These are phyloP conservation scores for Diplodus puntazzo DNA, from an alignment of 2,797 vertebrate genomes.

Conservation along the genomic window DNA sequence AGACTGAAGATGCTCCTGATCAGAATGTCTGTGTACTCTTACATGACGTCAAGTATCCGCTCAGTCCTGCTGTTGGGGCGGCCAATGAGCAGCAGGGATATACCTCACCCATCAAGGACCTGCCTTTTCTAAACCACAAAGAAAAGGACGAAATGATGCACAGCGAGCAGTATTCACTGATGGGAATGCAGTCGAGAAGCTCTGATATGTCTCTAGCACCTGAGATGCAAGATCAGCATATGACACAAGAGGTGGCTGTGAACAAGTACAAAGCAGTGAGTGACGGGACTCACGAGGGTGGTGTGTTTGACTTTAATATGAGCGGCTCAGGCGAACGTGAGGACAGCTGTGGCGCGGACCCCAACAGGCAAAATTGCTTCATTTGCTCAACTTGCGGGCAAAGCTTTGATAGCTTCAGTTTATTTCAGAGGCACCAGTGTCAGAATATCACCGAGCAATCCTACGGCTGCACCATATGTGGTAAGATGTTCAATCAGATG, in stretches of 20 bases:
- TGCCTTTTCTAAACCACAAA: conserved; percentile 49
- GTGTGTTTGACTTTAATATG: conserved; percentile 48
- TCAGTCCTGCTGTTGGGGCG: conserved; percentile 23
- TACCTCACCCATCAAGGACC: conserved; percentile 16
- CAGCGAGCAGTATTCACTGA: conserved; percentile 25
- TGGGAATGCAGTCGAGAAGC: conserved; percentile 17
- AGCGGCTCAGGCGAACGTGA: not conserved
- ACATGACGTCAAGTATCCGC: conserved; percentile 50
- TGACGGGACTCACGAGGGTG: conserved; percentile 27
- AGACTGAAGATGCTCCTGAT: not conserved
- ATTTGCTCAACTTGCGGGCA: conserved; percentile 78
- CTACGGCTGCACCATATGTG: conserved; percentile 66
- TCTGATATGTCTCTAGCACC: conserved; percentile 13
- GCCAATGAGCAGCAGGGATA: conserved; percentile 40
- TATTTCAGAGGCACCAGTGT: conserved; percentile 77
- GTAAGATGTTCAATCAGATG: conserved; percentile 58
- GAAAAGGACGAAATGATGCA: conserved; percentile 51
- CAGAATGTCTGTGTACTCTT: conserved; percentile 35
- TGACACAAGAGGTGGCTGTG: conserved; percentile 8
- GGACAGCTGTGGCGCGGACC: not conserved
- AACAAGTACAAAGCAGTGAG: conserved; percentile 20
- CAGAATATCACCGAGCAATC: conserved; percentile 32
- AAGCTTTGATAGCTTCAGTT: conserved; percentile 69
- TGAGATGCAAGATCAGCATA: conserved; percentile 20
- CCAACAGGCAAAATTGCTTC: conserved; percentile 56